Evolutionary conservation across 92 coral and sea anemone genomes (phyloP).

Genomic region (Scolanthus callimorphus): DNA sequence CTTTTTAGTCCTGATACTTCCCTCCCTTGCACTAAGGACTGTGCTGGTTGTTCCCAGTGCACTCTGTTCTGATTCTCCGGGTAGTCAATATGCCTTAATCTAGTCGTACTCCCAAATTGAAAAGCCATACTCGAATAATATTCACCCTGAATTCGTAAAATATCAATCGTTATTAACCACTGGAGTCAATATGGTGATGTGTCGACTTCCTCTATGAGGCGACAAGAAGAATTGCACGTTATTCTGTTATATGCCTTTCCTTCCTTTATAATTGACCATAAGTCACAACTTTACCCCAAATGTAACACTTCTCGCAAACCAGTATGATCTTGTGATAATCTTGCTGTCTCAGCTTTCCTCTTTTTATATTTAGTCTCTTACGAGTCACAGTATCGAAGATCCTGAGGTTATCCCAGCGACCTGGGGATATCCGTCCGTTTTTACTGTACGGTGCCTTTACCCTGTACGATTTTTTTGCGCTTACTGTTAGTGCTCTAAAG

Average conservation of each 20-base stretch:
- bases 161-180: background rate
- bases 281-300: too few species aligned
- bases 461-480: too few species aligned
- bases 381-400: too few species aligned
- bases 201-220: too few species aligned
- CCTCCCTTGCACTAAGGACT: constrained; percentile 7
- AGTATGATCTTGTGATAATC: too few species aligned
- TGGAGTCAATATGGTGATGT: too few species aligned
- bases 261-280: background rate
- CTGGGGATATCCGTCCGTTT: too few species aligned
- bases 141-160: background rate
- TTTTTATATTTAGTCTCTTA: too few species aligned
- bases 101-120: constrained; percentile 69
- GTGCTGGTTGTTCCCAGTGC: constrained; percentile 27
- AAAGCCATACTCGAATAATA: constrained; percentile 40
- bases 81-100: constrained; percentile 78
- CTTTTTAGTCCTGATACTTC: constrained; percentile 21
- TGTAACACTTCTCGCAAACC: too few species aligned
- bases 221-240: background rate
- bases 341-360: too few species aligned
- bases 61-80: constrained; percentile 28
- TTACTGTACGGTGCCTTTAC: too few species aligned
- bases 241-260: background rate
- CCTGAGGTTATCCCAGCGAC: too few species aligned
- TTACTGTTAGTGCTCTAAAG: background rate